Evolutionary conservation across 1,140 invertebrate genomes (phyloP).

Genomic region (Drosophila ambigua): DNA sequence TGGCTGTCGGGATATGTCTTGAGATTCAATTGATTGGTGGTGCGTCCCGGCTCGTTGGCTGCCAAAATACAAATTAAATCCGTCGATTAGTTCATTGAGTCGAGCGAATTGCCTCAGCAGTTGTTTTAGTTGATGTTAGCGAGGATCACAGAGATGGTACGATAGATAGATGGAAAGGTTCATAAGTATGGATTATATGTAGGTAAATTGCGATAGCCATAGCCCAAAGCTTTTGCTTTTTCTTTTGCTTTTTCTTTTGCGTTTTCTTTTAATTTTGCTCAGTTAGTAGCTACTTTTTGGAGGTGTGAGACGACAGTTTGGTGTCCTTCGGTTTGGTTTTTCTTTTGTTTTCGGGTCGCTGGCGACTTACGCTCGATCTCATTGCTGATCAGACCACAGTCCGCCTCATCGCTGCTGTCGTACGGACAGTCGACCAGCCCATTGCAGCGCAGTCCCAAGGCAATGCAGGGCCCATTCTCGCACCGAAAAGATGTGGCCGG

Average conservation of each 20-base stretch:
- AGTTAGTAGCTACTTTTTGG: conserved; percentile 38
- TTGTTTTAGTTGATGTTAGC: too few species aligned
- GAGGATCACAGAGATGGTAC: too few species aligned
- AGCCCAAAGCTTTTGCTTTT: conserved; percentile 7
- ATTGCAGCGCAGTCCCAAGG: conserved; percentile 85
- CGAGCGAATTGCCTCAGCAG: too few species aligned
- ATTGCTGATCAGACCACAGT: conserved; percentile 84
- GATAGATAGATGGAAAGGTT: too few species aligned
- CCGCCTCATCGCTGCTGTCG: conserved; percentile 88
- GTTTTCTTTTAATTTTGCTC: too few species aligned
- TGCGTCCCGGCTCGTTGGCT: conserved; percentile 37
- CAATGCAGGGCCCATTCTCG: conserved; percentile 88
- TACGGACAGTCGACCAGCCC: conserved; percentile 87
- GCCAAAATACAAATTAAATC: not conserved
- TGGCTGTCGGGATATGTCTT: conserved; percentile 91
- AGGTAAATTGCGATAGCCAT: conserved; percentile 12
- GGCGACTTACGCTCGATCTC: conserved; percentile 80
- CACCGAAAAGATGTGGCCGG: conserved; percentile 85
- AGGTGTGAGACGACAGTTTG: not conserved
- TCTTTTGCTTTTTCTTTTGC: too few species aligned
- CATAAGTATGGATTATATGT: not conserved
- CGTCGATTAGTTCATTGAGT: too few species aligned
- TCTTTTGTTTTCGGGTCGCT: conserved; percentile 4
- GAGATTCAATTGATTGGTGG: conserved; percentile 84
- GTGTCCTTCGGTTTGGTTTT: not conserved